Evolutionary conservation across 1,140 invertebrate genomes (phyloP).

Genomic region (Helicorthomorpha holstii): DNA sequence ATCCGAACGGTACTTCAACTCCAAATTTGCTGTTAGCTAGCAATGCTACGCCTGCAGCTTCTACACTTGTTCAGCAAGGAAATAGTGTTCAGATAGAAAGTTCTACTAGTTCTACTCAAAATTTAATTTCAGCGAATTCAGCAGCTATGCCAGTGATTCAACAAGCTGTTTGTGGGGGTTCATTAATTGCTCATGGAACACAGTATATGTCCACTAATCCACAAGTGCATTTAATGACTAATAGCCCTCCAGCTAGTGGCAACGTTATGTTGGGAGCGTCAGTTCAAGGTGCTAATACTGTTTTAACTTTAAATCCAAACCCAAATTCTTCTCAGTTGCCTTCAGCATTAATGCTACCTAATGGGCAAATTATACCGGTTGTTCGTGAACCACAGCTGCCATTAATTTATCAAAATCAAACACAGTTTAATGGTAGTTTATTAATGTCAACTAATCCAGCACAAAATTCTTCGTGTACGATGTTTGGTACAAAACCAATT

Average conservation of each 20-base stretch:
- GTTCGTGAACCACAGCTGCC: slow-evolving; percentile 27
- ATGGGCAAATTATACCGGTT: slow-evolving; percentile 28
- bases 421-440: slow-evolving; percentile 9
- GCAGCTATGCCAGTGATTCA: neutral
- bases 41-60: neutral
- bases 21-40: neutral
- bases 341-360: slow-evolving; percentile 26
- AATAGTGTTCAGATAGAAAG: neutral
- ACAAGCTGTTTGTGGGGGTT: neutral
- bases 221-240: neutral
- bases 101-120: neutral
- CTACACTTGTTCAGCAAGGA: neutral
- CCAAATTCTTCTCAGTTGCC: slow-evolving; percentile 16
- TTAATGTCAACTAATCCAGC: slow-evolving; percentile 5
- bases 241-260: neutral
- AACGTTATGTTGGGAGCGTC: neutral
- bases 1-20: neutral
- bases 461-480: too few species aligned
- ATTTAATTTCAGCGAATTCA: neutral
- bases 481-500: too few species aligned
- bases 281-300: neutral
- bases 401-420: slow-evolving; percentile 11
- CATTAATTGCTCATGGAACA: neutral
- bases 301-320: neutral
- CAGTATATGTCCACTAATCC: neutral